Evolutionary conservation across 2,888 invertebrate genomes (phyloP), one percentile per base, ranked within the genome.

Genomic region (Ormyrus rosae): DNA sequence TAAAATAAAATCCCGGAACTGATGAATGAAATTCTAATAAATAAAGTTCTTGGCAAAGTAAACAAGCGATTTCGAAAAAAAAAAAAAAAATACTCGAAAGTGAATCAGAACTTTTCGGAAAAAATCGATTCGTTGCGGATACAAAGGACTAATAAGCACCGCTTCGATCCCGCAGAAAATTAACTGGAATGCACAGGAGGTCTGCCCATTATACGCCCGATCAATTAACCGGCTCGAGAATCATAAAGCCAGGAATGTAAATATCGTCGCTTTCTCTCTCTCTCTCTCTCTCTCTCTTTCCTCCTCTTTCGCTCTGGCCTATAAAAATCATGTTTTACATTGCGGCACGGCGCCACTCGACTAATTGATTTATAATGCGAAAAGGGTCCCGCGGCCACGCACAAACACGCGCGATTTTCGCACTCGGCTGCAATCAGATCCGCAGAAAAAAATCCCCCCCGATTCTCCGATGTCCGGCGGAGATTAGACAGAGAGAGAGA

Each of bases 301-400:
- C 34, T 58, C 60, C 76, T 34, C 63, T 81, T 60, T 71, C 78
- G 67, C 64, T 58, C 56, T 13, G 8, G 34, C 74, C 75, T 75
- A 75, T 83, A 83, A 84, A 84, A 81, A 79, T 72, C 67, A 69
- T 73, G 73, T 78, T 83, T 84, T 82, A 84, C 81, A 65, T 73
- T 13, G 53, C 68, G 71, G 72, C 73, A 34, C 34, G 67, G 51
- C 58, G 74, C 60, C 67, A 67, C 75, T 77, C 74, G 76, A 78
- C 79, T 84, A 83, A 84, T 84, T 83, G 82, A 83, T 84, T 83
- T 83, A 81, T 72, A 68, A 78, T 63, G 11, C 69, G 48, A 76
- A 76, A 51, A 60, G 13, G 51, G 64, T 68, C 67, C 55, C 48
- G 45, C n/a, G 45, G 48, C 51, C 61, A 34, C 51, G 61, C 45